Base-by-base conservation (phyloP, 1,140 invertebrate species). In the Bombus balteatus region DNA sequence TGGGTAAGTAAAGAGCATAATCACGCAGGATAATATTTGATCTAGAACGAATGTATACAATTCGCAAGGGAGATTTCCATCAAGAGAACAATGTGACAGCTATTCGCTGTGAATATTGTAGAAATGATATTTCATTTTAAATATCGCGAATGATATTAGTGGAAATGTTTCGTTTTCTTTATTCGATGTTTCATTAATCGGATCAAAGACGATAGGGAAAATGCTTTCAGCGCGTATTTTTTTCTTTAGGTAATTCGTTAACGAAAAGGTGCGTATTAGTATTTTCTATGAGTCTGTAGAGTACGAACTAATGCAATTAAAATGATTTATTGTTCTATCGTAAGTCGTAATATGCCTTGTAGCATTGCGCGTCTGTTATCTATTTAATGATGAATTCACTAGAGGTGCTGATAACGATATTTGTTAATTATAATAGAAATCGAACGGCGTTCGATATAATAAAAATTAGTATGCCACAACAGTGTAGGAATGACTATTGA, bases 161-260 rank as follows among this genome's bases (percentile, higher is more conserved):
- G 32, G 43, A 4, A 28, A 70, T 34, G 18, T 9, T 43, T 53
- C 37, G 70, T 32, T 18, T 32, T 73, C 32, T 62, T 62, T 41
- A 39, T 37, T 84, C 75, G 75, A 83, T 65, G 28, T 82, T 85
- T 57, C 32, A 75, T n/a, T 18, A 85, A 28, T 32, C 47, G 47
- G 18, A 1, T 22, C 6, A 22, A 53, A 53, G 1, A 53, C 47
- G 1, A 25, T 37, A 66, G 53, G 43, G 41, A 4, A 15, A 70
- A 34, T 53, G 59, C 47, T 62, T 81, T 47, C 53, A n/a, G 65
- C 41, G 34, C 53, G 74, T 73, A 37, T 72, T n/a, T 80, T 65
- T 53, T 83, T 83, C 57, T 70, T 81, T 89, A 89, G 88, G 71
- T 80, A 79, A 83, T 86, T 88, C 43, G 66, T 37, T n/a, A 72